Evolutionary conservation across 2,888 invertebrate genomes (phyloP).

Genomic region (Pseudolycoriella hygida): DNA sequence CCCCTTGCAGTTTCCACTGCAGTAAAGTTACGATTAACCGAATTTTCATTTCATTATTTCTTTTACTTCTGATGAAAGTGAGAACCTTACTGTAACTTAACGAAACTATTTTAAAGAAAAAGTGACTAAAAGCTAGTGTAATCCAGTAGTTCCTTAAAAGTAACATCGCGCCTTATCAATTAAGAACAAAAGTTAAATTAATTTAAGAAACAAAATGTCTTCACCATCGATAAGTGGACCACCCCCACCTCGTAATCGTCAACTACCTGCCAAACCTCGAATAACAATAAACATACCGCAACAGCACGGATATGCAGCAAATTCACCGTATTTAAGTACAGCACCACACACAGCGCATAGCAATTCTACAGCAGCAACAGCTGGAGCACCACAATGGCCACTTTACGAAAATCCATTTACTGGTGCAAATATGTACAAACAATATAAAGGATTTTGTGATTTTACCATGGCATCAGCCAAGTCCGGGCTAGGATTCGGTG

Average conservation of each 20-base stretch:
- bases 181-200: no score
- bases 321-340: slow-evolving; percentile 5
- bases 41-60: no score
- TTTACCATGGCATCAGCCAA: slow-evolving; percentile 54
- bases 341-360: neutral
- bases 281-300: slow-evolving; percentile 7
- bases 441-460: slow-evolving; percentile 60
- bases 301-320: slow-evolving; percentile 1
- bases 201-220: neutral
- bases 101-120: no score
- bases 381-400: slow-evolving; percentile 3
- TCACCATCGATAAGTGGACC: neutral
- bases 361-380: neutral
- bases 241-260: neutral
- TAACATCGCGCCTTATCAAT: no score
- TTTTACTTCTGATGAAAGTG: no score
- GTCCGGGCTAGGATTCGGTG: slow-evolving; percentile 66
- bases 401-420: slow-evolving; percentile 27
- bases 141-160: no score
- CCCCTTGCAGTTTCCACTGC: no score
- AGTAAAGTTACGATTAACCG: no score
- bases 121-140: no score
- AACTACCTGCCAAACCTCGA: slow-evolving; percentile 2
- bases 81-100: no score
- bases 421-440: slow-evolving; percentile 62